Base-by-base conservation (phyloP, 2,113 vertebrate species). In the Vanacampus margaritifer region DNA sequence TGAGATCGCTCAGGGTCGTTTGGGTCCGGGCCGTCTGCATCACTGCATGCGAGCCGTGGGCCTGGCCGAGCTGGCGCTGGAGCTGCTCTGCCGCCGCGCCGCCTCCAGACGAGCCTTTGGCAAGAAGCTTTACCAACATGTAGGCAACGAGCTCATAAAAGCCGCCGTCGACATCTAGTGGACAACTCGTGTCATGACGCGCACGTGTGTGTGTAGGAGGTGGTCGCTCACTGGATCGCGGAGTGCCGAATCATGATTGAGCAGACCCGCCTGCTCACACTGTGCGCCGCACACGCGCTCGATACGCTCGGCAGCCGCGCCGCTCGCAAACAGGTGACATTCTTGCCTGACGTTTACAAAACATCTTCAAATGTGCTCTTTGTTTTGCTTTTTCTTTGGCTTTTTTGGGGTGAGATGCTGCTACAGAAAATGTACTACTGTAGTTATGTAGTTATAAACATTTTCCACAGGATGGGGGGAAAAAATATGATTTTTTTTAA, bases 41-140 rank as follows among this genome's bases (percentile, higher is more conserved):
- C 97, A 97, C 90, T 96, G 96, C 43, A 98, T 98, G 95, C 90
- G 95, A 58, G 86, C 89, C 0, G 84, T 98, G 0, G 97, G 97
- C 0, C 11, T 90, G 0, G 94, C 95, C 0, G 96, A 98, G 73
- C 35, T 82, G 0, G 94, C 94, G 0, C 64, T 98, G 32, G 89
- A 94, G 84, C 84, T 98, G 37, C 79, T 98, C 85, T 98, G 96
- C 73, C 88, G 87, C 37, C 89, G 93, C 0, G 91, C 94, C 0
- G 78, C 86, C 0, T 82, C 90, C 64, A 92, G 96, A 11, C 50
- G 69, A 67, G 83, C 94, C 3, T 98, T 99, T 16, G 90, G 92
- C 46, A 97, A 93, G 90, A 94, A 93, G 10, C 90, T 98, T 0
- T 95, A 93, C 21, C 90, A 90, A 57, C 95, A 99, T 0, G 94